These are phyloP conservation scores for Chaunax sp. DNA, from an alignment of 2,797 vertebrate species.

Conservation along the genomic window DNA sequence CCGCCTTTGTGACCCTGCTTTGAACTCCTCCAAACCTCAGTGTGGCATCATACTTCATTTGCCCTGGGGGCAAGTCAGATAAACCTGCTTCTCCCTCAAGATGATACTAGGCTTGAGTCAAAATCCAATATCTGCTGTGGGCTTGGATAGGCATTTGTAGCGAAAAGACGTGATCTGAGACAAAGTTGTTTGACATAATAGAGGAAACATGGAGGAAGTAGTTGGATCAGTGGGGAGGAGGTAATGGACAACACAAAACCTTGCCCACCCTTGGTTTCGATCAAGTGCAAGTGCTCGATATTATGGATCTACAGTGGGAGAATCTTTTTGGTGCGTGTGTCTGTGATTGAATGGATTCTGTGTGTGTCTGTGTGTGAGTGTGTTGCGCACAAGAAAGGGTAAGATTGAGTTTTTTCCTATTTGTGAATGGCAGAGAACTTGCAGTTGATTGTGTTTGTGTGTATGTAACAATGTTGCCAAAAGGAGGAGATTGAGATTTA, in stretches of 20 bases:
- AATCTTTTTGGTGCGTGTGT: constrained; percentile 34
- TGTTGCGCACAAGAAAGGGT: constrained; percentile 8
- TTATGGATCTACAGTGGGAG: constrained; percentile 46
- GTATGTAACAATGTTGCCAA: constrained; percentile 9
- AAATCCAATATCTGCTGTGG: constrained; percentile 60
- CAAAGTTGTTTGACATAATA: constrained; percentile 70
- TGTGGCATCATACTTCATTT: constrained; percentile 61
- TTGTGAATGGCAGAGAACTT: constrained; percentile 6
- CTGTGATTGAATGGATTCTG: constrained; percentile 1
- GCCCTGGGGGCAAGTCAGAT: constrained; percentile 62
- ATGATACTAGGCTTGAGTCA: constrained; percentile 50
- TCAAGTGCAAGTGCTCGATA: constrained; percentile 47
- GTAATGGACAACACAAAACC: constrained; percentile 37
- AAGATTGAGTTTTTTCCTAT: neutral
- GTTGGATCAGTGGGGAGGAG: constrained; percentile 41
- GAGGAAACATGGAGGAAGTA: constrained; percentile 53
- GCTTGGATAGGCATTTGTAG: constrained; percentile 46
- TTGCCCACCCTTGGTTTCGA: constrained; percentile 43
- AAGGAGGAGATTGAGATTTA: constrained; percentile 32
- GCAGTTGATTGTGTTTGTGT: constrained; percentile 5
- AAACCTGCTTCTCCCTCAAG: constrained; percentile 43
- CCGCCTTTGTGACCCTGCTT: constrained; percentile 50
- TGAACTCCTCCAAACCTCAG: constrained; percentile 66
- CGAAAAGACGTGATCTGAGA: constrained; percentile 54
- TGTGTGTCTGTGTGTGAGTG: constrained; percentile 6